Evolutionary conservation across 2,888 invertebrate genomes (phyloP), one percentile per base, ranked within the genome.

Genomic region (Plutella xylostella): DNA sequence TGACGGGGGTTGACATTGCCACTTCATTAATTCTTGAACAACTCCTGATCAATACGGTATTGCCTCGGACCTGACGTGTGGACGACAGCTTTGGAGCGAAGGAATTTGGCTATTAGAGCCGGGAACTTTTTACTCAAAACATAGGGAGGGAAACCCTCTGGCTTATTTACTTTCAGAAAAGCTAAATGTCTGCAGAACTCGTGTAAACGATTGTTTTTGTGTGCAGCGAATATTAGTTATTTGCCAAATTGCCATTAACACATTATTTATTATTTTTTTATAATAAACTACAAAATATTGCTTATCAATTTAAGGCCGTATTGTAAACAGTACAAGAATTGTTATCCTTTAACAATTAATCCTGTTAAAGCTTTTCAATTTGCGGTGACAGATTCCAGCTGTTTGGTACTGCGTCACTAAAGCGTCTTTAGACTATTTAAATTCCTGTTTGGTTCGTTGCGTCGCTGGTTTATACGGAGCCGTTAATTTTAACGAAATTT

Each of bases 401-500:
- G 50, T 41, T 43, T 48, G 48, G 45, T 47, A 48, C 42, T 39
- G 46, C 48, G 52, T 50, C 45, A 39, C 65, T 68, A 71, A 72
- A 79, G 68, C 71, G 72, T 71, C 74, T 77, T 68, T 68, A 73
- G 80, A 80, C 83, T 79, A 83, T 79, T 82, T 79, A 79, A 80
- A 83, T 85, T 83, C 84, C 82, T 52, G 70, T 78, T 59, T 74
- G 80, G 84, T 80, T 85, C 83, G 85, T 85, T 85, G 85, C 85
- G 66, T 72, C 63, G 66, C 72, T 84, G 79, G 73, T 85, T 85
- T 82, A 85, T 84, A 72, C 82, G 65, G 68, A 53, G 73, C 78
- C 73, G 82, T 83, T 82, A 82, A 84, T 85, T 84, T 80, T 63
- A 65, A 67, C 62, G 67, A 68, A 77, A 84, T 78, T 80, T 82